Base-by-base conservation (phyloP, 2,888 invertebrate genomes). In the Tipula confusa region DNA sequence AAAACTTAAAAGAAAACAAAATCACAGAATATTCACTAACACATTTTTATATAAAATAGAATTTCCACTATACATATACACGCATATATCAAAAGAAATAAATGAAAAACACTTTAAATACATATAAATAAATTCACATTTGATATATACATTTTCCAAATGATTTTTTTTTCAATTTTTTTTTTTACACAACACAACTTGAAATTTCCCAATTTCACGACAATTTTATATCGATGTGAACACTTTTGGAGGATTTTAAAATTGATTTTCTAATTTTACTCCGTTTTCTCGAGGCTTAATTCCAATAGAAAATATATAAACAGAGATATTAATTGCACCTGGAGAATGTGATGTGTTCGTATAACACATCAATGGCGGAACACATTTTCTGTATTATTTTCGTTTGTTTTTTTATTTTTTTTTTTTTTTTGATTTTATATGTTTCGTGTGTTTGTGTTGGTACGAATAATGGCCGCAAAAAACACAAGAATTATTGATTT, bases 341-440 rank as follows among this genome's bases (percentile, higher is more conserved):
- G 83, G 83, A 48, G 28, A 33, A 82, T 80, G 33, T 82, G 82
- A 43, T 83, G 64, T 64, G 83, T 83, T 83, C 43, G 43, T 29
- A 83, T 29, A 83, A 83, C 33, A 82, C 33, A 43, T 83, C 83
- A 83, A 83, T 83, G 83, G 83, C 83, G 83, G 83, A 83, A 83
- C 83, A 43, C 83, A 83, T 83, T 83, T 33, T 82, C 18, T 64
- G 64, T 64, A 43, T 43, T 43, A 24, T 64, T 64, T 64, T 48
- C 48, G 36, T 82, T n/a, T n/a, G n/a, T n/a, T n/a, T n/a, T n/a
- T n/a, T n/a, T n/a, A n/a, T n/a, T n/a, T n/a, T n/a, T n/a, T n/a
- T n/a, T n/a, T 82, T 31, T 79, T 79, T 28, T 18, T 4, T 24
- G 64, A 24, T 64, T 80, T 15, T 80, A 18, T 80, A 29, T 80